phyloP scores from a whole-genome alignment of 2,888 invertebrate genomes.

The Cerastis rubricosa region DNA sequence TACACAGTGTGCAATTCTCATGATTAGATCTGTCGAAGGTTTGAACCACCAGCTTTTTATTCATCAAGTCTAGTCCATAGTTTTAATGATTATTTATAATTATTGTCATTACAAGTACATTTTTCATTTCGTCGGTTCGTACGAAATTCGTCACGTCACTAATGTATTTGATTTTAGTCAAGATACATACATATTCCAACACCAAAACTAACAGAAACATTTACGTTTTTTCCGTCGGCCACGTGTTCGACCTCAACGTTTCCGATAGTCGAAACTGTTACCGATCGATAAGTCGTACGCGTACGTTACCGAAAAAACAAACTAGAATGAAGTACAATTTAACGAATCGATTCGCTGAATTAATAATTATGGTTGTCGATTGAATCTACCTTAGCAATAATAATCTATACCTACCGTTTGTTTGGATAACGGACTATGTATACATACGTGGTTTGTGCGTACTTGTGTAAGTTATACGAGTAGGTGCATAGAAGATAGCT shows the following conservation, averaged over 20 bases:
- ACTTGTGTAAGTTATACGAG: not conserved
- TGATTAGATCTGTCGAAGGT: not conserved
- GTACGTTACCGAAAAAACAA: constrained; percentile 66
- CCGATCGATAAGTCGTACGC: constrained; percentile 43
- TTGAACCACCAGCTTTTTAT: not conserved
- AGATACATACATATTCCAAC: not conserved
- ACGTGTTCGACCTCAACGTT: constrained; percentile 20
- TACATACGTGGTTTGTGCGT: constrained; percentile 7
- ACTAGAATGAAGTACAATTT: constrained; percentile 64
- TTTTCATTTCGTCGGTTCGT: not conserved
- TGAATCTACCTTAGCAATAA: constrained; percentile 63
- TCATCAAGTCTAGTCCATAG: not conserved
- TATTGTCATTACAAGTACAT: not conserved
- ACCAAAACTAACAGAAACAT: not conserved
- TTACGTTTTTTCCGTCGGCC: not conserved
- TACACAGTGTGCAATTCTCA: not conserved
- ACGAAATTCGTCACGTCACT: not conserved
- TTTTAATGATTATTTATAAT: not conserved
- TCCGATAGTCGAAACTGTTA: constrained; percentile 23
- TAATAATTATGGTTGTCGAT: constrained; percentile 74
- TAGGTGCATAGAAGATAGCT: not conserved
- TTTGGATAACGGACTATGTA: constrained; percentile 45
- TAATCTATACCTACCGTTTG: constrained; percentile 46
- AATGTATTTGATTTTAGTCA: not conserved
- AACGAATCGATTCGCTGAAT: constrained; percentile 76